These are phyloP conservation scores for Hippocampus guttulatus DNA, from an alignment of 2,113 vertebrate species.

Conservation along the genomic window DNA sequence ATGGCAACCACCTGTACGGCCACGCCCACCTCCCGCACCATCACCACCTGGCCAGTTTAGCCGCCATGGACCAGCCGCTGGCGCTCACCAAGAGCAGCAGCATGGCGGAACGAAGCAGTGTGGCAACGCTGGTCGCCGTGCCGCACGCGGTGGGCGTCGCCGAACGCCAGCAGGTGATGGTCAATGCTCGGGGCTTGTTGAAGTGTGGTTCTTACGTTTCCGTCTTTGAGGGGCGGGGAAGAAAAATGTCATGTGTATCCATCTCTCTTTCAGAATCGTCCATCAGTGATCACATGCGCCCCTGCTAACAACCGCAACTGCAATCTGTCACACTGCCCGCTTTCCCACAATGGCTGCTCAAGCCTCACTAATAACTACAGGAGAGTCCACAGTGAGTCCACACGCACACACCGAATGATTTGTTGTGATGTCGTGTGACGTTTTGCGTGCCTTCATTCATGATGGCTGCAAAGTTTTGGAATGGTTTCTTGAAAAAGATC, in stretches of 20 bases:
- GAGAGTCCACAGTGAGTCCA: constrained; percentile 83
- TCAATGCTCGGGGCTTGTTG: background rate
- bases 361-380: constrained; percentile 78
- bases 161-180: constrained; percentile 91
- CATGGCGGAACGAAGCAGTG: constrained; percentile 77
- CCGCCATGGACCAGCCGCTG: constrained; percentile 89
- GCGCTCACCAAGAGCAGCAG: constrained; percentile 92
- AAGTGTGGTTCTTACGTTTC: background rate
- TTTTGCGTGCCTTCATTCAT: too few relatives aligned
- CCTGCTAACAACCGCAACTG: constrained; percentile 93
- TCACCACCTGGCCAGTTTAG: constrained; percentile 84
- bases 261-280: constrained; percentile 81
- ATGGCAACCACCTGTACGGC: constrained; percentile 79
- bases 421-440: too few relatives aligned
- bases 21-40: constrained; percentile 67
- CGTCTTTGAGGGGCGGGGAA: too few relatives aligned
- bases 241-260: background rate
- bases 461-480: too few relatives aligned
- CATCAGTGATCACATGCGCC: constrained; percentile 95
- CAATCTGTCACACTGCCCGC: constrained; percentile 92
- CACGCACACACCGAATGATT: too few relatives aligned
- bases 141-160: constrained; percentile 74
- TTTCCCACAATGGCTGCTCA: constrained; percentile 86
- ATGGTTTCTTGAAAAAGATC: too few relatives aligned
- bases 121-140: constrained; percentile 61